phyloP scores from a whole-genome alignment of 1,140 invertebrate species.

The Colletes gigas region DNA sequence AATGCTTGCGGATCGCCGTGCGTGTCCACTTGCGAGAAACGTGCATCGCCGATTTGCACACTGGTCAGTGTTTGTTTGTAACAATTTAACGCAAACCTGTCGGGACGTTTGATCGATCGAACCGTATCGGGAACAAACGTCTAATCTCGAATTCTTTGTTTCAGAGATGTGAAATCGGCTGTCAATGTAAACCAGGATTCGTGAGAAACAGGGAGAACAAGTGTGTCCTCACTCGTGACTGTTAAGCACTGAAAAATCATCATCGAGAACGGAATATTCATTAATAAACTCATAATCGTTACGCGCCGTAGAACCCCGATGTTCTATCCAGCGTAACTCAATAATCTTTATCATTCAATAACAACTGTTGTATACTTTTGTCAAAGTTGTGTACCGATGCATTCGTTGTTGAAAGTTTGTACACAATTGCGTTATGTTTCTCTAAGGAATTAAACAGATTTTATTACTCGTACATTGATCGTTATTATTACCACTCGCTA shows the following conservation, averaged over 20 bases:
- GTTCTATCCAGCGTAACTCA: not conserved
- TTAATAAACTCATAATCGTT: not conserved
- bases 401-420: too few species aligned
- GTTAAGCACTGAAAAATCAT: conserved; percentile 3
- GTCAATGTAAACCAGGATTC: conserved; percentile 22
- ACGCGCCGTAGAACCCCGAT: not conserved
- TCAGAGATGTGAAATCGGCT: conserved; percentile 41
- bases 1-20: conserved; percentile 34
- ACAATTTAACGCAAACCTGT: not conserved
- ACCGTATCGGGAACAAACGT: not conserved
- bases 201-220: conserved; percentile 3
- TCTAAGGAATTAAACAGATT: too few species aligned
- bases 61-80: conserved; percentile 30
- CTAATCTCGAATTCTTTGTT: conserved; percentile 26
- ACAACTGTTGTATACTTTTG: not conserved
- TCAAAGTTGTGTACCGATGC: conserved; percentile 2
- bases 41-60: not conserved
- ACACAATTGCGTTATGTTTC: too few species aligned
- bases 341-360: not conserved
- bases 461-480: too few species aligned
- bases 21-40: conserved; percentile 3
- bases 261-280: not conserved
- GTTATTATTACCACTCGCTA: too few species aligned
- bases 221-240: conserved; percentile 20
- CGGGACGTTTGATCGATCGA: not conserved